Evolutionary conservation across 2,797 vertebrate species (phyloP), one percentile per base, ranked within the genome.

Genomic region (Silurus lanzhouensis): DNA sequence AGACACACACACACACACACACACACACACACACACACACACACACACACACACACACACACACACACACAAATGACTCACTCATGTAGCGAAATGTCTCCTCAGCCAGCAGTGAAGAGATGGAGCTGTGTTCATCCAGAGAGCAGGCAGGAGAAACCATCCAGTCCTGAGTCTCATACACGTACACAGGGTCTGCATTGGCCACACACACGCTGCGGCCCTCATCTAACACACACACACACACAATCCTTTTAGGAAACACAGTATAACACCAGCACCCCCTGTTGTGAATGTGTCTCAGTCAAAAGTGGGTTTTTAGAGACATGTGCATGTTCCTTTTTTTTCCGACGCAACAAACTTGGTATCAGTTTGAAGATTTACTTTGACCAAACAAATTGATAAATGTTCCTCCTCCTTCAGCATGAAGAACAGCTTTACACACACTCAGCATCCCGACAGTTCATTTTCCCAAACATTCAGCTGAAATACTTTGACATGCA

Each of bases 81-180:
- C 98, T 97, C 97, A 98, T 97, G 94, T 98, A 99, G 92, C 77
- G 96, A 93, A 99, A 97, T 5, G 97, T 96, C 88, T 99, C 97
- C 88, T 98, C 96, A 0, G 96, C 95, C 89, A 91, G 93, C 90
- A 96, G 83, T 4, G 97, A 95, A 84, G 97, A 96, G 89, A 97
- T 90, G 86, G 91, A 71, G 38, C 90, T 87, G 25, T 89, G 91
- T 83, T 92, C 95, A 3, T 95, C 95, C 0, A 89, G 95, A 4
- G 94, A 93, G 82, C 90, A 84, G 71, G 89, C 90, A 0, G 95
- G 91, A 19, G 97, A 94, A 2, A 93, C 94, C 66, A 93, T 89
- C 97, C 97, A 98, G 90, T 97, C 96, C 91, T 96, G 95, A 85
- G 96, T 96, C 91, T 98, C 97, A 14, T 96, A 97, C 13, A 97